Evolutionary conservation across 2,113 vertebrate genomes (phyloP).

Genomic region (Picathartes gymnocephalus): DNA sequence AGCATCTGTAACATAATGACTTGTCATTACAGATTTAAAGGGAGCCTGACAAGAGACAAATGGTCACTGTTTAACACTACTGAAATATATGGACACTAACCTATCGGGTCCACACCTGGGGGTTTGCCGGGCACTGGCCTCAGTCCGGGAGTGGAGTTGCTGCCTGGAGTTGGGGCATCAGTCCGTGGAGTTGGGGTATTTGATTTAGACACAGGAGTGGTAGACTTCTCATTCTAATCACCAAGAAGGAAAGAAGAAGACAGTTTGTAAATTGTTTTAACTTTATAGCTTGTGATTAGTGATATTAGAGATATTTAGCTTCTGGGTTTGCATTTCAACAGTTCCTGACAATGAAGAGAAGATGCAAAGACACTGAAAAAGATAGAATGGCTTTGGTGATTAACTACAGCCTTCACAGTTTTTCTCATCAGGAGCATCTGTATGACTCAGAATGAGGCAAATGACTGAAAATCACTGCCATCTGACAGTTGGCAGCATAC

Average conservation of each 20-base stretch:
- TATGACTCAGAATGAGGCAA: not conserved
- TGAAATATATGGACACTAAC: conserved; percentile 52
- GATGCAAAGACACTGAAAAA: not conserved
- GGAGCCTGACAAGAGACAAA: not conserved
- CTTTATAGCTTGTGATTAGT: not conserved
- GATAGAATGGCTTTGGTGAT: not conserved
- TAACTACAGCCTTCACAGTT: not conserved
- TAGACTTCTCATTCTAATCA: conserved; percentile 86
- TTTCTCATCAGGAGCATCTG: not conserved
- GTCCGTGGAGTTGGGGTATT: conserved; percentile 83
- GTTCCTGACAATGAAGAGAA: not conserved
- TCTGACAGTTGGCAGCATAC: not conserved
- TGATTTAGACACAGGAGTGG: conserved; percentile 85
- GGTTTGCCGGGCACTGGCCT: conserved; percentile 82
- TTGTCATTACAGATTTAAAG: not conserved
- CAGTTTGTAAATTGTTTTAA: not conserved
- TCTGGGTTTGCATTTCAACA: not conserved
- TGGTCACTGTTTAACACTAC: not conserved
- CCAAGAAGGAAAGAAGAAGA: not conserved
- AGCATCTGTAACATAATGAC: not conserved
- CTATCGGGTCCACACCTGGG: conserved; percentile 80
- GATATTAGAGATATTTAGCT: not conserved
- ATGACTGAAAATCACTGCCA: not conserved
- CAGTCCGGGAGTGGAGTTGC: conserved; percentile 80
- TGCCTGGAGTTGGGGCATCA: conserved; percentile 82